Base-by-base conservation (phyloP, 2,888 invertebrate species). In the Xylocampa areola region DNA sequence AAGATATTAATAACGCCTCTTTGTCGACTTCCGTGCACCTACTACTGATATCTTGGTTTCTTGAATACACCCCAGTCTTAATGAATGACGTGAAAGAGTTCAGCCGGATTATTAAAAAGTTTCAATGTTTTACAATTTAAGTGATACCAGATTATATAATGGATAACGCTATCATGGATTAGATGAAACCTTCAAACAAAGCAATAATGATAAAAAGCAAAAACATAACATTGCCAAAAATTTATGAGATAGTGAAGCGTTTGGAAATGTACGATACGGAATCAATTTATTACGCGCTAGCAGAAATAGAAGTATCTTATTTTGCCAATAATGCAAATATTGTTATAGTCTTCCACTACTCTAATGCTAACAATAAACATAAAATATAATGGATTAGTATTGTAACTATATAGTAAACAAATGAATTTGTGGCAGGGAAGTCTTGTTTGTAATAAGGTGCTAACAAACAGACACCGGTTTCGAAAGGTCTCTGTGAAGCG, bases 351-450 rank as follows among this genome's bases (percentile, higher is more conserved):
- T 41, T 57, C 30, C 35, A 60, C 39, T 43, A 47, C 36, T 49
- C 29, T 27, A 41, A 45, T 45, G 17, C 30, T 19, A 47, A 53
- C 36, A 54, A 54, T 54, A 68, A 43, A 59, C 52, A 30, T 33
- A 8, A 25, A 16, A 39, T 49, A 50, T 55, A 51, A 47, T 51
- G 35, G 32, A 25, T 49, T 44, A 27, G 47, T 55, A 62, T 45
- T 43, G 59, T 69, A 63, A 59, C 67, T 51, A 67, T 58, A 72
- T 48, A 36, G 35, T 53, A 55, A 64, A 55, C 65, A 44, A 64
- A 64, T 30, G 13, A 48, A 48, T 57, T 45, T 27, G 44, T 44
- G 30, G 48, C 30, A 16, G 8, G 30, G 29, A 14, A 33, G 11
- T 5, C n/a, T 37, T 43, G 25, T 37, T 48, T 39, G 21, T 33